Percentiles rank a stretch among this genome's conserved stretches.
Evolutionary conservation across 2,888 invertebrate genomes (phyloP).

Genomic region (Horisme vitalbata): DNA sequence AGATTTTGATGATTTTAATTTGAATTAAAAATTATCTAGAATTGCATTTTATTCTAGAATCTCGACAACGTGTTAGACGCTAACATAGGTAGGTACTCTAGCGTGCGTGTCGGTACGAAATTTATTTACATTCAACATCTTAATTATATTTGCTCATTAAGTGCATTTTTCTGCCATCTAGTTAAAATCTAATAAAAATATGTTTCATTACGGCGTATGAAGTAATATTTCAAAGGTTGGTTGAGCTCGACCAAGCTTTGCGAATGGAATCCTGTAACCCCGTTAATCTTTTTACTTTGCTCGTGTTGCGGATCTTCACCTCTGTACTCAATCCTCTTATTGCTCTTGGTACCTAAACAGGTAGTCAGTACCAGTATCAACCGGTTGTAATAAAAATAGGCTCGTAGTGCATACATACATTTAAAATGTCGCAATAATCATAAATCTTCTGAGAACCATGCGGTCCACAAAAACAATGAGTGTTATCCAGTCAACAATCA

Average conservation of each 20-base stretch:
- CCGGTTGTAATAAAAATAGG: slow-evolving; percentile 47
- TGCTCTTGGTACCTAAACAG: slow-evolving; percentile 38
- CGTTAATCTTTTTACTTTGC: slow-evolving; percentile 69
- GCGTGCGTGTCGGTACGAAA: too few relatives aligned
- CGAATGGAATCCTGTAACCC: slow-evolving; percentile 63
- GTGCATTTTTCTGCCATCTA: not conserved
- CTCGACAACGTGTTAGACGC: too few relatives aligned
- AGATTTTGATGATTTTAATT: too few relatives aligned
- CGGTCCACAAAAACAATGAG: not conserved
- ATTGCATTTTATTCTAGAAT: too few relatives aligned
- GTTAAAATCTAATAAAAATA: too few relatives aligned
- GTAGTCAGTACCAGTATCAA: slow-evolving; percentile 42
- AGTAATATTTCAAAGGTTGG: slow-evolving; percentile 6
- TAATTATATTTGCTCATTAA: too few relatives aligned
- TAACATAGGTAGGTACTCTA: too few relatives aligned
- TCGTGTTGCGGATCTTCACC: slow-evolving; percentile 62
- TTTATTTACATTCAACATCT: too few relatives aligned
- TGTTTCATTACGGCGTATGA: slow-evolving; percentile 1
- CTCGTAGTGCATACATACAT: slow-evolving; percentile 25
- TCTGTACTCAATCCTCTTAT: slow-evolving; percentile 50
- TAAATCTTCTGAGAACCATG: slow-evolving; percentile 13
- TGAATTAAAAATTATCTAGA: too few relatives aligned
- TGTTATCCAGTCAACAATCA: not conserved
- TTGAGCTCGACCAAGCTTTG: slow-evolving; percentile 30
- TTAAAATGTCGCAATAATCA: slow-evolving; percentile 26